Conservation (phyloP, 2,113 vertebrate genomes). For the Phalacrocorax brasilianus region DNA sequence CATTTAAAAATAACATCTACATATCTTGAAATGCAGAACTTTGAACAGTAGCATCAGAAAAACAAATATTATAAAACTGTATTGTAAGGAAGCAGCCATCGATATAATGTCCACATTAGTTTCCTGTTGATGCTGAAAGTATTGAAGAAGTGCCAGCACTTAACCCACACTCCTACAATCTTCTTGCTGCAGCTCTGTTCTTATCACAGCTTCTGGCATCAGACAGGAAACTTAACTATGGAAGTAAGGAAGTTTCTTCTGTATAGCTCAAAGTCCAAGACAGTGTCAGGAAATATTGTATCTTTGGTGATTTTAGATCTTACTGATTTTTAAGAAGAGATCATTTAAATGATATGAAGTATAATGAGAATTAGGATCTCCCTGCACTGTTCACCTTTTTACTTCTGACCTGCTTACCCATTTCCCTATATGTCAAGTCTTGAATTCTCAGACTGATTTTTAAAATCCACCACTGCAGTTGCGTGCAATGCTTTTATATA, state of each 20-base stretch:
- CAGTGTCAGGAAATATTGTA: slow-evolving; percentile 65
- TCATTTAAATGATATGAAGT: background rate
- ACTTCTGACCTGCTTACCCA: background rate
- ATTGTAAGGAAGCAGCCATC: slow-evolving; percentile 79
- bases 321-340: slow-evolving; percentile 50
- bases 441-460: slow-evolving; percentile 16
- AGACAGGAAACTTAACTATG: slow-evolving; percentile 75
- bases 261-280: slow-evolving; percentile 59
- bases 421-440: background rate
- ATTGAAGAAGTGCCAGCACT: slow-evolving; percentile 73
- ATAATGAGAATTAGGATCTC: background rate
- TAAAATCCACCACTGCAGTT: background rate
- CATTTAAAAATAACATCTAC: slow-evolving; percentile 49
- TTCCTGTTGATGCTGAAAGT: slow-evolving; percentile 82
- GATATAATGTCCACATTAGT: slow-evolving; percentile 77
- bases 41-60: slow-evolving; percentile 70
- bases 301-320: slow-evolving; percentile 53
- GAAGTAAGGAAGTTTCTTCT: slow-evolving; percentile 79
- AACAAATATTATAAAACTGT: slow-evolving; percentile 73
- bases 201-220: slow-evolving; percentile 74
- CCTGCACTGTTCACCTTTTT: background rate
- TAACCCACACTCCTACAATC: slow-evolving; percentile 69
- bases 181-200: slow-evolving; percentile 74
- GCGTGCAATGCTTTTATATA: background rate
- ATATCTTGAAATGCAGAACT: slow-evolving; percentile 70